Conservation (phyloP, 2,113 vertebrate genomes). For the Pterophyllum scalare region DNA sequence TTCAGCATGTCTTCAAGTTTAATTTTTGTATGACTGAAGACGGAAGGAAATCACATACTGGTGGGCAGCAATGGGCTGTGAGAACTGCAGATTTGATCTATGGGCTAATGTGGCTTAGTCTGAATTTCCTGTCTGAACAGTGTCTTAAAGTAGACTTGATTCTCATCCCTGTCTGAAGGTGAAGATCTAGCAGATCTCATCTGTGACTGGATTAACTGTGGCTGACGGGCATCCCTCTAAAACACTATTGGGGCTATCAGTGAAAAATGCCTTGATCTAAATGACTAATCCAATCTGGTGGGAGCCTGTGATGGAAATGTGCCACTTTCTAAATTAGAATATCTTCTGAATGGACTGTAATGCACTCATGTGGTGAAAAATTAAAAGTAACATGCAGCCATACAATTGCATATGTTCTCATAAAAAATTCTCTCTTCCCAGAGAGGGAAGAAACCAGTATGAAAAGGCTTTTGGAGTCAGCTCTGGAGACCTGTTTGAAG, state of each 20-base stretch:
- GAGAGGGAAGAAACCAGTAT: conserved; percentile 89
- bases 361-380: background rate
- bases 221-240: conserved; percentile 18
- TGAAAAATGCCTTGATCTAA: background rate
- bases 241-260: background rate
- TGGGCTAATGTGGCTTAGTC: background rate
- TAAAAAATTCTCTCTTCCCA: conserved; percentile 50
- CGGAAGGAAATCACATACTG: background rate
- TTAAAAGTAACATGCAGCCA: background rate
- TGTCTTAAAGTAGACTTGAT: conserved; percentile 32
- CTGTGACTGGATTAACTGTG: conserved; percentile 12
- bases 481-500: conserved; percentile 84
- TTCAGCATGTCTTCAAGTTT: background rate
- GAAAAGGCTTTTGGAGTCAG: conserved; percentile 83
- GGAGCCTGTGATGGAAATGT: background rate
- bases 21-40: background rate
- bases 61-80: conserved; percentile 2
- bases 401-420: background rate
- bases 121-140: conserved; percentile 24
- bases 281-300: background rate
- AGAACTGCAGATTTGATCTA: background rate
- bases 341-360: background rate
- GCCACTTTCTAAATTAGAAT: background rate
- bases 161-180: conserved; percentile 36
- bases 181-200: background rate